phyloP scores from a whole-genome alignment of 2,113 vertebrate genomes.

The Budorcas taxicolor region DNA sequence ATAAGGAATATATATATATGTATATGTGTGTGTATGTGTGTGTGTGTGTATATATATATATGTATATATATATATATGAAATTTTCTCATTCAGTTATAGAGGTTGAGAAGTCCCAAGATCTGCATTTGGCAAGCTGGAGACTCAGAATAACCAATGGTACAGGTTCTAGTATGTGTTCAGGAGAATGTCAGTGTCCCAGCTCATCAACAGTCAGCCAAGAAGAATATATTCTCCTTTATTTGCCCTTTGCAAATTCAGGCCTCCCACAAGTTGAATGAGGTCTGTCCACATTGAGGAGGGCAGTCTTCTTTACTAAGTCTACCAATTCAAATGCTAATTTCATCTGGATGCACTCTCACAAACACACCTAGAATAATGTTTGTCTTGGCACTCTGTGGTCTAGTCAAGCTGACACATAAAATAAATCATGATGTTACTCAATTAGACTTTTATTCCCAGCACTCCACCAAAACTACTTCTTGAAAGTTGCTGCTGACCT shows the following conservation, averaged over 20 bases:
- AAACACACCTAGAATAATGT: background rate
- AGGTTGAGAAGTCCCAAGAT: background rate
- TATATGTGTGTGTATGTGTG: fast-evolving
- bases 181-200: background rate
- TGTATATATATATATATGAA: background rate
- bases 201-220: background rate
- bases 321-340: background rate
- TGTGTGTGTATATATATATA: fast-evolving
- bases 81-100: background rate
- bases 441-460: background rate
- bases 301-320: background rate
- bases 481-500: background rate
- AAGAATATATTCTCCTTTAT: background rate
- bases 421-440: background rate
- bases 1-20: no score
- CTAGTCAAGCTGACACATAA: background rate
- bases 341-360: background rate
- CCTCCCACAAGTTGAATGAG: background rate
- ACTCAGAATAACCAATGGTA: background rate
- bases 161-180: background rate
- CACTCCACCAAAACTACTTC: background rate
- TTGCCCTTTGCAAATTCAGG: background rate
- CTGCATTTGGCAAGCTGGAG: background rate
- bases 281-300: background rate
- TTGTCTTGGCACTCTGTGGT: background rate